These are phyloP conservation scores for Sylvia atricapilla DNA, from an alignment of 2,113 vertebrate species.

Conservation along the genomic window DNA sequence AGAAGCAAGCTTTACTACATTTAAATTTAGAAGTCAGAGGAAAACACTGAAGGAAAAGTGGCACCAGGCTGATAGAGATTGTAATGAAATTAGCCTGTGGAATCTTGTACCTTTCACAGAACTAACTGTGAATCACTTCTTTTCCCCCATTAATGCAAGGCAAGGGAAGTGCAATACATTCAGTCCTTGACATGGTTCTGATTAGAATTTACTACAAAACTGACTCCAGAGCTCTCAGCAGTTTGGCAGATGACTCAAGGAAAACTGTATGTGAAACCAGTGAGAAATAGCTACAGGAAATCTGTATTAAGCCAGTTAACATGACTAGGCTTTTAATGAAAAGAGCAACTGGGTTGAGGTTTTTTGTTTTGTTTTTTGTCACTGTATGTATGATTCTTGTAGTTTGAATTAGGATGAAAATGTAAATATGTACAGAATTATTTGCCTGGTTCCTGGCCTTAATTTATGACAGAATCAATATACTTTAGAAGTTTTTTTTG, in stretches of 20 bases:
- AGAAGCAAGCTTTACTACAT: background rate
- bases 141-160: background rate
- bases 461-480: slow-evolving; percentile 30
- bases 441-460: background rate
- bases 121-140: background rate
- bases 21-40: background rate
- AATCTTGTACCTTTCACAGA: background rate
- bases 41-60: background rate
- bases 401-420: slow-evolving; percentile 39
- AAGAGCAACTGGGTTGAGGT: background rate
- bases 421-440: slow-evolving; percentile 1
- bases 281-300: slow-evolving; percentile 10
- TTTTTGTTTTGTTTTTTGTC: background rate
- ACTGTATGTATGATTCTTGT: background rate
- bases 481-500: background rate
- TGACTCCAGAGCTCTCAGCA: background rate
- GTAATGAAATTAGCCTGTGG: background rate
- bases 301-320: background rate
- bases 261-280: slow-evolving; percentile 16
- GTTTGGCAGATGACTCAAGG: background rate
- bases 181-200: background rate
- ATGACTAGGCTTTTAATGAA: background rate
- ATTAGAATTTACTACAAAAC: slow-evolving; percentile 13
- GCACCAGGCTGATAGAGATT: background rate
- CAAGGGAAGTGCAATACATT: background rate